phyloP scores from a whole-genome alignment of 2,888 invertebrate species.

The Luffia ferchaultella region DNA sequence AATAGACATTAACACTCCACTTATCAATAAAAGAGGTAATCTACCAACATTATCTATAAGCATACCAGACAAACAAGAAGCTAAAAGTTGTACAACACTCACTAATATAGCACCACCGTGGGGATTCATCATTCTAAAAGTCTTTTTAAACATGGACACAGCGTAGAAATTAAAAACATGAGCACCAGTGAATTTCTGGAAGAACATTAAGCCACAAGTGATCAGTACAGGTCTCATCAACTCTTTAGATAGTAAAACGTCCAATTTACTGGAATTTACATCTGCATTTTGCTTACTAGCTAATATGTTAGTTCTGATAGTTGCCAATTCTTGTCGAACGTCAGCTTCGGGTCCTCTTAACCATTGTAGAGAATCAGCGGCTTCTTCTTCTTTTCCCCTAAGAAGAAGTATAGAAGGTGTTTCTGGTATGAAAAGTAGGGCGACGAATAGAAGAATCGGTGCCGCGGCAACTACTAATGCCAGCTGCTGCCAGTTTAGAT shows the following conservation, averaged over 20 bases:
- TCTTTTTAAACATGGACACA: conserved; percentile 85
- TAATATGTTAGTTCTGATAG: conserved; percentile 74
- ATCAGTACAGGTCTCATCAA: conserved; percentile 76
- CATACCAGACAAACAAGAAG: conserved; percentile 81
- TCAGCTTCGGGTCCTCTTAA: conserved; percentile 80
- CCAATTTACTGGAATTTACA: conserved; percentile 36
- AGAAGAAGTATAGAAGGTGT: conserved; percentile 85
- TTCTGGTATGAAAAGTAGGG: conserved; percentile 84
- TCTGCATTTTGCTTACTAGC: conserved; percentile 49
- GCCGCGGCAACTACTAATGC: conserved; percentile 81
- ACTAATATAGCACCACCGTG: conserved; percentile 85
- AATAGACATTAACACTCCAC: conserved; percentile 85
- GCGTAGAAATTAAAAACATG: conserved; percentile 86
- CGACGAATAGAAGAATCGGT: conserved; percentile 77
- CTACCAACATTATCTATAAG: conserved; percentile 88
- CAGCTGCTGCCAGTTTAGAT: conserved; percentile 83
- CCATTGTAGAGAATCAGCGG: conserved; percentile 79
- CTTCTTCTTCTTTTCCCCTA: conserved; percentile 77
- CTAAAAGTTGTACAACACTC: conserved; percentile 82
- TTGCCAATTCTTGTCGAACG: conserved; percentile 75
- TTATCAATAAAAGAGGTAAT: conserved; percentile 81
- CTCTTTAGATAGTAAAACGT: conserved; percentile 45
- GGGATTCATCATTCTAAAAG: conserved; percentile 80
- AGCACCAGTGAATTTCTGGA: conserved; percentile 85
- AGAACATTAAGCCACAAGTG: conserved; percentile 87